Evolutionary conservation across 2,113 vertebrate genomes (phyloP), one percentile per base, ranked within the genome.

Genomic region (Engystomops pustulosus): DNA sequence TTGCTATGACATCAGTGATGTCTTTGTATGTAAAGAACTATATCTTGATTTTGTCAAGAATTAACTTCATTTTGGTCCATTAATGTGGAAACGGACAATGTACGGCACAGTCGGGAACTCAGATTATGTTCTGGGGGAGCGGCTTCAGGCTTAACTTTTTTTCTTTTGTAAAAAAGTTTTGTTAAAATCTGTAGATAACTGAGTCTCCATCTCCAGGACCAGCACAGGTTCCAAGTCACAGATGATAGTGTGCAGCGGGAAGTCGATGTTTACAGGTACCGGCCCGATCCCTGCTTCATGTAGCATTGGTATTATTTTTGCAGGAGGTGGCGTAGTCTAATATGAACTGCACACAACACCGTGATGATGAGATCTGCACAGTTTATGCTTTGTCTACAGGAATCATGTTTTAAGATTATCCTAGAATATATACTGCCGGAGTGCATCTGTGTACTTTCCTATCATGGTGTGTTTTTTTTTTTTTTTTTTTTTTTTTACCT

Each of bases 31-130:
- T 97, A 96, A 95, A 98, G 96, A 97, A 96, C 95, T 97, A 96
- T 97, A 96, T 99, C 98, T 99, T 99, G 98, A 96, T 98, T 99
- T 99, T 99, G 94, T 95, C 98, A 99, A 99, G 98, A 99, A 94
- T 96, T 78, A 95, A 96, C 95, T 97, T 97, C 95, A 93, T 95
- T 95, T 96, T 91, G 91, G 91, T 95, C 94, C 96, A 91, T 96
- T 93, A 94, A 93, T 95, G 94, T 96, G 95, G 96, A 95, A 94
- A 93, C 86, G 88, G 94, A 91, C 88, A 90, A 92, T 87, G 86
- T 86, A 88, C 81, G 91, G 91, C 93, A 93, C 95, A 95, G 93
- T 94, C 92, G 93, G 90, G 89, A 85, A 79, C 93, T 90, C 92
- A 85, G 88, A 92, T 92, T 89, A 90, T 91, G 95, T 94, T 94